Conservation (phyloP, 2,113 vertebrate genomes). For the Muscicapa adusta region DNA sequence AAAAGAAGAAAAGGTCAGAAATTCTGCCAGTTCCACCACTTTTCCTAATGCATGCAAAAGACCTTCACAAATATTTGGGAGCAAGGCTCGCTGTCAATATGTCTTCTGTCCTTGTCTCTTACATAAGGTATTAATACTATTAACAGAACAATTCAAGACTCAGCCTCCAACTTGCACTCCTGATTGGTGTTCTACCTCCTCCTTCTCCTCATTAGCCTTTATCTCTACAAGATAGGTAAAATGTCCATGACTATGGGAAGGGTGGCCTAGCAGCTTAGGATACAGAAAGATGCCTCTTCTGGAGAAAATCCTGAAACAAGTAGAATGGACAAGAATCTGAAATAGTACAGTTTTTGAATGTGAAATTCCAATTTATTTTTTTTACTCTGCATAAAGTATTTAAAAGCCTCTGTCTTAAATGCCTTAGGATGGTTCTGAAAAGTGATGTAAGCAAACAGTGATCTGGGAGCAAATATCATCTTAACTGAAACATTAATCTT, state of each 20-base stretch:
- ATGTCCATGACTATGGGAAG: not conserved
- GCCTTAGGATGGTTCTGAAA: not conserved
- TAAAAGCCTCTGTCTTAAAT: not conserved
- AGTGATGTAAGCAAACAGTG: not conserved
- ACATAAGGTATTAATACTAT: not conserved
- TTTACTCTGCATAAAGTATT: not conserved
- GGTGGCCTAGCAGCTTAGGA: not conserved
- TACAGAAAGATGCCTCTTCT: not conserved
- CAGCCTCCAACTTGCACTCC: not conserved
- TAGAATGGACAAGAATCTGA: not conserved
- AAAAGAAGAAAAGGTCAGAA: not conserved
- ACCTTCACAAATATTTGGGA: not conserved
- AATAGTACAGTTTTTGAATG: accelerated
- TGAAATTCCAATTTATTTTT: not conserved
- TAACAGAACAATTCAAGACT: not conserved
- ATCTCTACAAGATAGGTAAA: not conserved
- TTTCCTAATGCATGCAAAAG: not conserved
- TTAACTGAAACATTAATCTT: not conserved
- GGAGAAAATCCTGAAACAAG: not conserved
- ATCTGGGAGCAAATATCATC: not conserved
- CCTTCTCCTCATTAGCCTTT: not conserved
- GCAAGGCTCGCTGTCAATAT: accelerated
- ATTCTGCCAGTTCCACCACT: not conserved
- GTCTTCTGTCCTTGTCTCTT: not conserved
- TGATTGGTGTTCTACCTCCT: not conserved